Base-by-base conservation (phyloP, 1,140 invertebrate species). In the Drosophila cardini region DNA sequence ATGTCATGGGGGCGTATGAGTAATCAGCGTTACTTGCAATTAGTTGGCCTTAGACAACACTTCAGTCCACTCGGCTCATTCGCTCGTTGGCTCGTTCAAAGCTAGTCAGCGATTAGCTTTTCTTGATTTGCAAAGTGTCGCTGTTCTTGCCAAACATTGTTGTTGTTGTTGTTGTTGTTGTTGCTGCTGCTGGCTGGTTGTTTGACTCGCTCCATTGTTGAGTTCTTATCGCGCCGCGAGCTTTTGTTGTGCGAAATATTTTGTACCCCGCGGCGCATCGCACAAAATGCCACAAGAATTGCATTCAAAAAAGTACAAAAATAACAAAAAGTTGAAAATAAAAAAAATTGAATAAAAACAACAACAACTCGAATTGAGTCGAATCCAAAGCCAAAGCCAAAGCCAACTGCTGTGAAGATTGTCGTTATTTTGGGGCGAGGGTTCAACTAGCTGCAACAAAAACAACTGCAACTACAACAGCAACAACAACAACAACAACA, bases 231-330 rank as follows among this genome's bases (percentile, higher is more conserved):
- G 63, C 72, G 36, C 67, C 58, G 43, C 52, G 71, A 26, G 53
- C 68, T 75, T 82, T 87, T 86, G 68, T 76, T 67, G 76, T 83
- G 79, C 64, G 71, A 85, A 75, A 79, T 83, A 62, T 79, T 68
- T 76, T 63, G 74, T 79, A 36, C 83, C 83, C 83, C 72, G 83
- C 79, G 78, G 83, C 65, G 79, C 73, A 46, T 62, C 79, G 71
- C 71, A 71, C 72, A 82, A 86, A 85, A 85, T 85, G 78, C 78
- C 82, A 75, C 71, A 82, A 82, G 78, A 81, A 72, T 74, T 58
- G 82, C 60, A 55, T 57, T 58, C 61, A 67, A 61, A 48, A 46
- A 71, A 45, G 42, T 76, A 53, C 43, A 58, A 53, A 45, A 62
- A 79, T n/a, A n/a, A 26, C 45, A 26, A 26, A 26, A 21, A 21